Evolutionary conservation across 1,140 invertebrate species (phyloP), one percentile per base, ranked within the genome.

Genomic region (Drosophila jambulina): DNA sequence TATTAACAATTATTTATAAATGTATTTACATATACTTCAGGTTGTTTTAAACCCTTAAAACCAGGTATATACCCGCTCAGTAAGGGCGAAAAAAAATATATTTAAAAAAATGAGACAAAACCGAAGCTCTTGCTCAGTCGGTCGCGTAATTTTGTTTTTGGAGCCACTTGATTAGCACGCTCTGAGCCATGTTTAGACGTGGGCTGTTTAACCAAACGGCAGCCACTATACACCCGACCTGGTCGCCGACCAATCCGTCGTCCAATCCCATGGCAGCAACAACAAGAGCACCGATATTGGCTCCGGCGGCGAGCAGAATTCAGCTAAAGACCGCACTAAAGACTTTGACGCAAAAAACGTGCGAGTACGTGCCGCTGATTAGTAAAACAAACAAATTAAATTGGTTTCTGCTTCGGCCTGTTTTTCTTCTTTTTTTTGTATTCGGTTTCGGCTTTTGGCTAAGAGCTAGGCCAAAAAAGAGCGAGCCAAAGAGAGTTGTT

Each of bases 371-470:
- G 82, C 78, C 70, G 75, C 82, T 86, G 82, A 86, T 86, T 86
- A 86, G 82, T 86, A 86, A 86, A 86, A 86, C 82, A 86, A 86
- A 86, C 82, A 86, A 82, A 82, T 85, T 85, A 81, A 85, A 81
- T 81, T 85, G 74, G 75, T 85, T 75, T 74, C 57, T 69, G 42
- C 38, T 57, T 49, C 32, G 21, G 58, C 40, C 46, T 27, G 65
- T 23, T 68, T 53, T 53, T 69, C 65, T 43, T 23, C 36, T 64
- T 65, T 62, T 60, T 36, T 6, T 23, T 36, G 8, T 43, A 34
- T 49, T 29, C 15, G 49, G 10, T 51, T 72, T 43, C 8, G 38
- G 56, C 68, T 59, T 57, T 65, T 32, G 46, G 12, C 34, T 59
- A 76, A 76, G 74, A 76, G 74, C 53, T 76, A 21, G 40, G 15